Evolutionary conservation across 2,888 invertebrate species (phyloP).

Genomic region (Petrolisthes cinctipes): DNA sequence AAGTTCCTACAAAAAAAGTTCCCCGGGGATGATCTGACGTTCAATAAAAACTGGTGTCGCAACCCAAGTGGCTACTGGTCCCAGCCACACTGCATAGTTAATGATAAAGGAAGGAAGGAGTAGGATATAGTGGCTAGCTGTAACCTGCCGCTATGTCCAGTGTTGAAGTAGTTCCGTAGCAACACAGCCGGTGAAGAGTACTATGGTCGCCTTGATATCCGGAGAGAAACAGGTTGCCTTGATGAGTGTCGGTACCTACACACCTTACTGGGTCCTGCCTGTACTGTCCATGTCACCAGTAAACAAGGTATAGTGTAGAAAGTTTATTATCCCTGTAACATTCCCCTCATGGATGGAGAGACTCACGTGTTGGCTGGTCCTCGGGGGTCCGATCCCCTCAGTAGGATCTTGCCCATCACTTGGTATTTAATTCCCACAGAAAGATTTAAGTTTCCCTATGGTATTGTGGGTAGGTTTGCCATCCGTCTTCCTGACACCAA

Average conservation of each 20-base stretch:
- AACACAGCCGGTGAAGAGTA: conserved; percentile 4
- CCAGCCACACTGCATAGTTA: conserved; percentile 1
- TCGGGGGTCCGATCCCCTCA: not conserved
- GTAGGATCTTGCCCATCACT: conserved; percentile 13
- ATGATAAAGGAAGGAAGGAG: not conserved
- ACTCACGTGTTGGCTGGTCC: not conserved
- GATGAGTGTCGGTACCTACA: conserved; percentile 14
- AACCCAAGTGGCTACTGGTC: conserved; percentile 14
- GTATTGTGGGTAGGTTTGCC: not conserved
- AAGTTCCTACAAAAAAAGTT: not conserved
- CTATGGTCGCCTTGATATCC: conserved; percentile 1
- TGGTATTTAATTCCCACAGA: not conserved
- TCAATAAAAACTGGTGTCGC: conserved; percentile 6
- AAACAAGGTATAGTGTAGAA: not conserved
- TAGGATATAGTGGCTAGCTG: not conserved
- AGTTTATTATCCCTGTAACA: conserved; percentile 19
- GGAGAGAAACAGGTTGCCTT: not conserved
- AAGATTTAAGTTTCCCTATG: not conserved
- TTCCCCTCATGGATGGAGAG: conserved; percentile 24
- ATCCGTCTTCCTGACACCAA: not conserved
- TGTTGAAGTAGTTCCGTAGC: conserved; percentile 26
- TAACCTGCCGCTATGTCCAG: conserved; percentile 11
- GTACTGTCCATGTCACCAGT: not conserved
- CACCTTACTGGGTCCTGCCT: conserved; percentile 20
- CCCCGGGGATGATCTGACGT: not conserved